These are phyloP conservation scores for Temnopleurus reevesii DNA, from an alignment of 53 echinoderm and acorn worm species.

Conservation along the genomic window DNA sequence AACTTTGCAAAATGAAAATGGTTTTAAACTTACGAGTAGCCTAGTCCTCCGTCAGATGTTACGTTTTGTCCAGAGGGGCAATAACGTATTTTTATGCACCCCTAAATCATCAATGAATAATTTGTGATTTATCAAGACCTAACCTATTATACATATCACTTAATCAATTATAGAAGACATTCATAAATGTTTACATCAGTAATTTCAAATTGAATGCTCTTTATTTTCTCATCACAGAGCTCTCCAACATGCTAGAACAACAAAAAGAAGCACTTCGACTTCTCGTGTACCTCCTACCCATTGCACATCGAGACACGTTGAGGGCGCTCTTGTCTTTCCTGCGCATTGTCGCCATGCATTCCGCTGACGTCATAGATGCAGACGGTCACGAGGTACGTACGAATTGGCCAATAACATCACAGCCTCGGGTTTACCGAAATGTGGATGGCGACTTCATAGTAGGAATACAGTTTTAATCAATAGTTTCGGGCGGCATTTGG, in stretches of 20 bases:
- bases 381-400: constrained; percentile 74
- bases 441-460: background rate
- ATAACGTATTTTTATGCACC: no score
- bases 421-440: background rate
- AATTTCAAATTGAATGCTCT: background rate
- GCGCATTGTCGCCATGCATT: constrained; percentile 62
- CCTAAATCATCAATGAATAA: no score
- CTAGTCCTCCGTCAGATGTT: no score
- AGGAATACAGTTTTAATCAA: no score
- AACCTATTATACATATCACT: no score
- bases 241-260: constrained; percentile 50
- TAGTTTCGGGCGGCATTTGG: no score
- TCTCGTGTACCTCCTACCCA: constrained; percentile 73
- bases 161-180: no score
- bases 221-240: background rate
- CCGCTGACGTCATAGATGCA: constrained; percentile 65
- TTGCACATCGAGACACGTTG: constrained; percentile 74
- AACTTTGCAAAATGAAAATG: no score
- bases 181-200: no score
- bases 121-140: no score
- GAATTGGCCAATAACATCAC: background rate
- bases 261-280: constrained; percentile 68
- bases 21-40: no score
- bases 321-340: constrained; percentile 70
- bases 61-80: no score